phyloP scores from a whole-genome alignment of 2,113 vertebrate genomes.

The Capra hircus region DNA sequence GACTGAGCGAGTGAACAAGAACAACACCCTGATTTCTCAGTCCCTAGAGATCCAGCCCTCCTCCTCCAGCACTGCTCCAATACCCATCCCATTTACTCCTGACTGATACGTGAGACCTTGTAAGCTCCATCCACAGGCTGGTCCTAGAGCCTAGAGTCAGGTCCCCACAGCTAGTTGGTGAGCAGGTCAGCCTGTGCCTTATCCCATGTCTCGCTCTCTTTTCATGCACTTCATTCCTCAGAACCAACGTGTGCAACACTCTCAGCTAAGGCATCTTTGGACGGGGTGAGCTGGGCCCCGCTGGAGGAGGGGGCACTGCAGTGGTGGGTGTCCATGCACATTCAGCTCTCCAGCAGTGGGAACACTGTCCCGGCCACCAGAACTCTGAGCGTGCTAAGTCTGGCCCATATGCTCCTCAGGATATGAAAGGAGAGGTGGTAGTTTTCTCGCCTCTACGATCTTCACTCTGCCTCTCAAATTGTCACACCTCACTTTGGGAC shows the following conservation, averaged over 20 bases:
- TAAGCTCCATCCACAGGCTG: not conserved
- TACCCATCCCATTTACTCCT: not conserved
- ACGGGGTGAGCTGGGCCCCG: not conserved
- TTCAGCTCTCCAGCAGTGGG: not conserved
- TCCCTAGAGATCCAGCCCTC: not conserved
- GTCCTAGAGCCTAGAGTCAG: not conserved
- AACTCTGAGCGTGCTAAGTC: not conserved
- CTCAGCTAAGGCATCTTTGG: not conserved
- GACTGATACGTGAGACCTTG: not conserved
- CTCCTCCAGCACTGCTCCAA: not conserved
- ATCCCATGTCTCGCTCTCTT: not conserved
- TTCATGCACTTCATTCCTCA: not conserved
- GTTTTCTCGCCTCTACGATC: conserved; percentile 64
- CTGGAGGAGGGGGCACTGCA: not conserved
- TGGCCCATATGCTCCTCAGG: conserved; percentile 54
- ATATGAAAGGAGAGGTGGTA: conserved; percentile 63
- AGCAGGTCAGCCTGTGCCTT: not conserved
- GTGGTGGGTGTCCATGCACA: not conserved
- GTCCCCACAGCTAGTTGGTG: not conserved
- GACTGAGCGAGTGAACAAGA: not conserved
- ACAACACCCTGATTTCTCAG: not conserved
- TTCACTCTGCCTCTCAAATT: conserved; percentile 53
- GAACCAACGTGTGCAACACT: not conserved
- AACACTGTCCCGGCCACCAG: not conserved
- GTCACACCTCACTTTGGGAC: conserved; percentile 58